Conservation (phyloP, 1,140 invertebrate genomes). For the Drosophila bocki region DNA sequence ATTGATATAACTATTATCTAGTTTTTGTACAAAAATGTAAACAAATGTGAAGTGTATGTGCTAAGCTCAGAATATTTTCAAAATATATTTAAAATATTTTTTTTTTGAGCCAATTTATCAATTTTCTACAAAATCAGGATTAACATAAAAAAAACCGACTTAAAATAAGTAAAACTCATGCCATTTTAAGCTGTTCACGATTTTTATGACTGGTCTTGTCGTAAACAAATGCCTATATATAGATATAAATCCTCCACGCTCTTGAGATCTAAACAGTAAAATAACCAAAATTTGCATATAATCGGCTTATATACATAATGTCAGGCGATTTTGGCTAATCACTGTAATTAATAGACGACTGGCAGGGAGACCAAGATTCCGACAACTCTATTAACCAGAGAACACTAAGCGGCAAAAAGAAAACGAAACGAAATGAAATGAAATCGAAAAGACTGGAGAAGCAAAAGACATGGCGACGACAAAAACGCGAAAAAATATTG, state of each 20-base stretch:
- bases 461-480: slow-evolving; percentile 11
- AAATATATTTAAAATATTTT: neutral
- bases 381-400: slow-evolving; percentile 70
- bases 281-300: slow-evolving; percentile 42
- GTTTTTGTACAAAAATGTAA: too few relatives aligned
- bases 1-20: neutral
- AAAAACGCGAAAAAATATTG: slow-evolving; percentile 51
- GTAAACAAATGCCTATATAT: slow-evolving; percentile 10
- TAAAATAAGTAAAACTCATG: neutral
- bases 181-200: neutral
- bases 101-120: neutral
- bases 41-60: too few relatives aligned
- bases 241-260: slow-evolving; percentile 31
- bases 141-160: neutral
- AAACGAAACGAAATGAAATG: slow-evolving; percentile 57
- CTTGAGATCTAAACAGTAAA: slow-evolving; percentile 19
- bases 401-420: slow-evolving; percentile 12
- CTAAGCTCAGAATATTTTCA: neutral
- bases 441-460: slow-evolving; percentile 36
- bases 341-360: slow-evolving; percentile 60
- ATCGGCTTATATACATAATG: slow-evolving; percentile 55
- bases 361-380: slow-evolving; percentile 4
- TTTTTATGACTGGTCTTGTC: neutral
- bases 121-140: neutral
- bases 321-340: slow-evolving; percentile 40